Conservation (phyloP, 1,140 invertebrate species). For the Bathynomus jamesi region DNA sequence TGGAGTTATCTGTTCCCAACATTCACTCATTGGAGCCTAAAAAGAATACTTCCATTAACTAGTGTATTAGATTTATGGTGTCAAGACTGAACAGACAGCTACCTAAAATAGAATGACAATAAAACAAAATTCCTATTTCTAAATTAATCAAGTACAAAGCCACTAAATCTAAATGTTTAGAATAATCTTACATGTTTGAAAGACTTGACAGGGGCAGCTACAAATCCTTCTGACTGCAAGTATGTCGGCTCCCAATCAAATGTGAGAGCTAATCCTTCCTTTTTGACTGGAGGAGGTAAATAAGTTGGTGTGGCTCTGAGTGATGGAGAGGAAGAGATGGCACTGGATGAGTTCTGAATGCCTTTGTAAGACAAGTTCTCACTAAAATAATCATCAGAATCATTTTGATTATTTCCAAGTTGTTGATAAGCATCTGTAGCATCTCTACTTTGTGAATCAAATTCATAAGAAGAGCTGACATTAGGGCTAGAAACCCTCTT, state of each 20-base stretch:
- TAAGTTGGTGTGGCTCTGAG: slow-evolving; percentile 13
- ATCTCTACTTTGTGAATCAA: background rate
- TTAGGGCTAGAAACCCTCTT: no score
- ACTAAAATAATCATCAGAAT: background rate
- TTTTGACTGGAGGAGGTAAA: slow-evolving; percentile 26
- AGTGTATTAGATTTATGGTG: no score
- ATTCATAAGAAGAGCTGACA: no score
- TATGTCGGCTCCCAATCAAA: slow-evolving; percentile 27
- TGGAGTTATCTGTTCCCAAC: slow-evolving; percentile 85
- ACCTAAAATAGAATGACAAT: no score
- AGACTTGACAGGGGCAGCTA: slow-evolving; percentile 77
- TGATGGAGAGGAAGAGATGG: background rate
- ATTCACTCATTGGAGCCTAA: slow-evolving; percentile 75
- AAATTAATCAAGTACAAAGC: no score
- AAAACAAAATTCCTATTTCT: no score
- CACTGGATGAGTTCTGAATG: background rate
- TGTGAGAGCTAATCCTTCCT: slow-evolving; percentile 14
- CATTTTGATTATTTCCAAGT: no score
- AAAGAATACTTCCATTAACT: slow-evolving; percentile 22
- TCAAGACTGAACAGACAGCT: no score
- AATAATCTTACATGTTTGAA: slow-evolving; percentile 66
- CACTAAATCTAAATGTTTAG: background rate
- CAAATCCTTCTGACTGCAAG: slow-evolving; percentile 63
- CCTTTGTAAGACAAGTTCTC: background rate
- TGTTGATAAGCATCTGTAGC: background rate